These are phyloP conservation scores for Mesorhabditis sp. DNA, from an alignment of 2,888 invertebrate genomes.

Conservation along the genomic window DNA sequence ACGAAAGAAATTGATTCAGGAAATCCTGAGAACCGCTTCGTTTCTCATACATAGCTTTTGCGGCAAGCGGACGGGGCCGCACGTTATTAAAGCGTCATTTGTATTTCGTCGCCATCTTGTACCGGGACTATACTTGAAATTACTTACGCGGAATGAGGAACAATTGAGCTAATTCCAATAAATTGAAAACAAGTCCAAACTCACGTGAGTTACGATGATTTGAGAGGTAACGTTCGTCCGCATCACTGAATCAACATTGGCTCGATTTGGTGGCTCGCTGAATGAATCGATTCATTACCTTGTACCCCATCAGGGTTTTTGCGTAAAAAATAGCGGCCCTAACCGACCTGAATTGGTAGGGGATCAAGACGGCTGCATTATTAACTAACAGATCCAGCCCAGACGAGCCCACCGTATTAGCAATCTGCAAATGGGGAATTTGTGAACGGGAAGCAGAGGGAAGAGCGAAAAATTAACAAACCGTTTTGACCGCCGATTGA, in stretches of 20 bases:
- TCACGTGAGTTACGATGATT: conserved; percentile 4
- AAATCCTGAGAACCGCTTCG: too few species aligned
- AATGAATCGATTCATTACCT: neutral
- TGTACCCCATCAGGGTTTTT: neutral
- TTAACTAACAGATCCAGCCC: neutral
- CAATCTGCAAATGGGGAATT: neutral
- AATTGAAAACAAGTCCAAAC: neutral
- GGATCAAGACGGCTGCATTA: neutral
- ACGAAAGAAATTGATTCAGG: too few species aligned
- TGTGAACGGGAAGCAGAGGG: neutral
- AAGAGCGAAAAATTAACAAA: neutral
- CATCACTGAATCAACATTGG: neutral
- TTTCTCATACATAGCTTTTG: too few species aligned
- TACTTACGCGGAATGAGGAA: too few species aligned
- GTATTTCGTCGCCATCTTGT: too few species aligned
- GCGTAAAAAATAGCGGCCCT: too few species aligned
- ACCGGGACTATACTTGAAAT: too few species aligned
- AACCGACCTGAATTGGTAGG: neutral
- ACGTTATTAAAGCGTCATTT: too few species aligned
- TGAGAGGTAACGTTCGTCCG: neutral
- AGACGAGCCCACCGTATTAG: neutral
- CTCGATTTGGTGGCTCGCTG: conserved; percentile 5
- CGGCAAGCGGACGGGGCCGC: too few species aligned
- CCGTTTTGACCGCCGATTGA: neutral
- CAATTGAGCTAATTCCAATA: too few species aligned